Evolutionary conservation across 2,797 vertebrate species (phyloP).

Genomic region (Sardinella longiceps): DNA sequence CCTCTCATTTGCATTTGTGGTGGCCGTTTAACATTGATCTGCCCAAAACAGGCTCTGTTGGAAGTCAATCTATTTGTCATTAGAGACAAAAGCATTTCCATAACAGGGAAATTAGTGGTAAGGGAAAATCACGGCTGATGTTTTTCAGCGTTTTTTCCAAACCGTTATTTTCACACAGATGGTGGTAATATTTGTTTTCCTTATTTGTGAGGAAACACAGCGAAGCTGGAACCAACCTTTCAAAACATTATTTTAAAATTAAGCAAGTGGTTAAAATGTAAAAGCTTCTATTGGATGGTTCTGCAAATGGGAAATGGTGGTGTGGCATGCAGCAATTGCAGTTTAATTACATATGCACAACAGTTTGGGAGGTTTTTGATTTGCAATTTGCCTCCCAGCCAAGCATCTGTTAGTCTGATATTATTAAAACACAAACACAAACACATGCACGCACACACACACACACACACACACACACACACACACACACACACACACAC

Average conservation of each 20-base stretch:
- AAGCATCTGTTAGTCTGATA: background rate
- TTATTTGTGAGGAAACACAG: background rate
- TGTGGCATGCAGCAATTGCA: background rate
- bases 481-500: background rate
- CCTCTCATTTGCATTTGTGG: background rate
- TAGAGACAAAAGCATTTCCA: background rate
- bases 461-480: constrained; percentile 13
- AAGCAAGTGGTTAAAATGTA: background rate
- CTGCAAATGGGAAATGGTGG: background rate
- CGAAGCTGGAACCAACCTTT: background rate
- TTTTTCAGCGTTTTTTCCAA: background rate
- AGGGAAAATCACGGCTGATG: background rate
- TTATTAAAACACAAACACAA: background rate
- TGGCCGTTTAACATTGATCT: background rate
- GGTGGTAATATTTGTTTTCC: background rate
- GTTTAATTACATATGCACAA: background rate
- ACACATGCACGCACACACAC: background rate
- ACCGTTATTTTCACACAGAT: background rate
- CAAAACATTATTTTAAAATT: background rate
- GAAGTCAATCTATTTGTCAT: background rate
- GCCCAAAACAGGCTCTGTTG: too few species aligned
- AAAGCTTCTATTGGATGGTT: background rate
- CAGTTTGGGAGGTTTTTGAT: background rate
- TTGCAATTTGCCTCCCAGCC: background rate
- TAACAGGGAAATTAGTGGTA: background rate